phyloP scores from a whole-genome alignment of 2,888 invertebrate genomes.

The Callosobruchus maculatus region DNA sequence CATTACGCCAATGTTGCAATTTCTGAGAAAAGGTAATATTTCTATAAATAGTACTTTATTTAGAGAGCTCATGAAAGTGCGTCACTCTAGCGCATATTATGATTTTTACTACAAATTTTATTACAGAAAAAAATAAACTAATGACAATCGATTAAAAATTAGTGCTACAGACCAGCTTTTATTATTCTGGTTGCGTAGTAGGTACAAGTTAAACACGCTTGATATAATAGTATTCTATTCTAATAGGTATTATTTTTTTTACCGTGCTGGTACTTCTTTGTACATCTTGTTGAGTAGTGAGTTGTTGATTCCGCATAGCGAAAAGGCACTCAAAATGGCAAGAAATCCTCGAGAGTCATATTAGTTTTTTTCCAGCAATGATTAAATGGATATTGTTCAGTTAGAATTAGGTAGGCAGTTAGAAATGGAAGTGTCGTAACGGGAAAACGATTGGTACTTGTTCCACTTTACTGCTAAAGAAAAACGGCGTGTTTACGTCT shows the following conservation, averaged over 20 bases:
- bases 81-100: too few species aligned
- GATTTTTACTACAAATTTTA: too few species aligned
- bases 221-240: too few species aligned
- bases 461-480: constrained; percentile 19
- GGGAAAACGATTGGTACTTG: constrained; percentile 28
- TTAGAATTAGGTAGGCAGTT: constrained; percentile 37
- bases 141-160: too few species aligned
- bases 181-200: too few species aligned
- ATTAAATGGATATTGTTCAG: constrained; percentile 38
- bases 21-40: too few species aligned
- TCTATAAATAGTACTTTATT: too few species aligned
- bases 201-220: too few species aligned
- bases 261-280: background rate
- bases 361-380: constrained; percentile 23
- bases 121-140: too few species aligned
- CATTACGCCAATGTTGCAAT: too few species aligned
- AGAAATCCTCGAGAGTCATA: constrained; percentile 22
- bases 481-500: background rate
- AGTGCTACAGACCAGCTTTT: too few species aligned
- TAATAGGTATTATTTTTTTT: background rate
- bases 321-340: constrained; percentile 25
- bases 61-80: too few species aligned
- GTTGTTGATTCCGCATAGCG: background rate
- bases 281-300: background rate
- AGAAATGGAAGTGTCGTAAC: constrained; percentile 31